Base-by-base conservation (phyloP, 2,888 invertebrate genomes). In the Polymixis flavicincta region DNA sequence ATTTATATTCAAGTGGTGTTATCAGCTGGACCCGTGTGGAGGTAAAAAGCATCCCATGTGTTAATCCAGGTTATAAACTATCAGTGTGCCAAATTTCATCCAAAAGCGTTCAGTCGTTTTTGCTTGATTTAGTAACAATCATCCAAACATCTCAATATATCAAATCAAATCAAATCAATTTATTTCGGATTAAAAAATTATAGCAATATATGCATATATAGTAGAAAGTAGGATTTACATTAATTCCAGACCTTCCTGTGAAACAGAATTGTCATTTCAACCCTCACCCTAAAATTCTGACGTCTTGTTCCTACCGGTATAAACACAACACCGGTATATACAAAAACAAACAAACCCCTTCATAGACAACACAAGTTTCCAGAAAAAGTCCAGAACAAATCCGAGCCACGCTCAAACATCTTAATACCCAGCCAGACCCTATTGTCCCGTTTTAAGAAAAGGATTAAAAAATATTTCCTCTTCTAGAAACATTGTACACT, bases 381-480 rank as follows among this genome's bases (percentile, higher is more conserved):
- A 63, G 42, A 66, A 78, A 60, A 66, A 67, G 19, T 28, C 14
- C 7, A n/a, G 25, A 83, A 68, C 45, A 76, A 78, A 75, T 48
- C 50, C 17, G 45, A 52, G 14, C 22, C 17, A 25, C 60, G 28
- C 55, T 73, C 59, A 48, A 80, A 66, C 48, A 57, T 45, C 37
- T 71, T 55, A 66, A 22, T 72, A 63, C 28, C 42, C 25, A 63
- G 76, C 42, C 25, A 66, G 76, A 42, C 50, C 8, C 14, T 45
- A 72, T 76, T 85, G 77, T 82, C 72, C 50, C 19, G 45, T 64
- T 57, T 60, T 13, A 22, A 76, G 60, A 37, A 76, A 61, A 65
- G 72, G 72, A 83, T 83, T 85, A 82, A 85, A 83, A 82, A 81
- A 82, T 65, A 73, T 71, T 64, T 63, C 59, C 61, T 76, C 63